Base-by-base conservation (phyloP, 1,140 invertebrate genomes). In the Lordiphosa clarofinis region DNA sequence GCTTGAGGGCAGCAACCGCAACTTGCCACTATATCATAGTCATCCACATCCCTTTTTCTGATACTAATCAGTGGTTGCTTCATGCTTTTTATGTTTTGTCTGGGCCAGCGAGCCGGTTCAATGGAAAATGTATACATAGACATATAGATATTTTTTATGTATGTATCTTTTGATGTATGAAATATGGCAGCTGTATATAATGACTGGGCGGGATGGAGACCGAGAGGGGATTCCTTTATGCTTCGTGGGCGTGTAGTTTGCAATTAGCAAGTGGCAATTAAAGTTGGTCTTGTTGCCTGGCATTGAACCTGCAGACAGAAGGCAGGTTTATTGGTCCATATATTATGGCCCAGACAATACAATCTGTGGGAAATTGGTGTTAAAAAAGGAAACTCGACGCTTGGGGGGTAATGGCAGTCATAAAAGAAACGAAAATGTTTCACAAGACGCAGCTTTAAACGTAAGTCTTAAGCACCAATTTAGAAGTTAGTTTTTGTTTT, bases 191-290 rank as follows among this genome's bases (percentile, higher is more conserved):
- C 70, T 65, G 64, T 65, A 69, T 69, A 69, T 64, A 78, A 60
- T 73, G 64, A 56, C 46, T 44, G 52, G 12, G 48, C 21, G 4
- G 5, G 15, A n/a, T 4, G 19, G 37, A 54, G 11, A 10, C 2
- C n/a, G 10, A 28, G 38, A 38, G 11, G 7, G 12, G 43, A 13
- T 46, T 46, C 24, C 24, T 31, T 46, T 12, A 8, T 19, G 50
- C 64, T n/a, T 48, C 71, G 64, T 60, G 66, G 46, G 46, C 46
- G 46, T 49, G 46, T 36, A 63, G 72, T 55, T 68, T 68, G 75
- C 75, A 81, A 81, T 81, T 81, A 81, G 72, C 76, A 82, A 81
- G 72, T 72, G 75, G 75, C 75, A 81, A 81, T 81, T 81, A 82
- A 82, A 81, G 66, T 82, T 73, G 53, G 35, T 75, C 55, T 28